Base-by-base conservation (phyloP, 2,113 vertebrate species). In the Archilochus colubris region DNA sequence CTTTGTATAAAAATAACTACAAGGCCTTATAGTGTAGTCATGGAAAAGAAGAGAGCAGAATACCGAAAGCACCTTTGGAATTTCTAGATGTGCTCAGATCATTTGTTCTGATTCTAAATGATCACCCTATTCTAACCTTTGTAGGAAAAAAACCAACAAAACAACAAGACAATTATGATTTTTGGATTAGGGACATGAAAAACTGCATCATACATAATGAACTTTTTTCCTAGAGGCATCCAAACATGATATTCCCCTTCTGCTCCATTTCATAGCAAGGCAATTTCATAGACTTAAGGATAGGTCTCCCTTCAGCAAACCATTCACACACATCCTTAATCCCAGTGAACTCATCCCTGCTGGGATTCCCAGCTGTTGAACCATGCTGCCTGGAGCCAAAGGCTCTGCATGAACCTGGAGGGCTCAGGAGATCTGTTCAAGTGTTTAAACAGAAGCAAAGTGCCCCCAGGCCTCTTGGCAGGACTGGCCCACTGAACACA, bases 151-250 rank as follows among this genome's bases (percentile, higher is more conserved):
- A 50, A 25, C 8, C 36, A 10, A 24, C 7, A 7, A 24, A 73
- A 9, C 57, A 82, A 6, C 16, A 64, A 2, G 0, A n/a, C 24
- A 81, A 21, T 33, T 33, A 20, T 0, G 2, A 38, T 24, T 18
- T 48, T 18, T 48, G 14, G 50, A 64, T 25, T n/a, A 63, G 20
- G 1, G 0, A 61, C 31, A 14, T 54, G n/a, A 57, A 69, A 48
- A 77, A 83, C 30, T 7, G 22, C 12, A 43, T 31, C 7, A 48
- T 21, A 21, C 5, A 9, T 10, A 33, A 43, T 2, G 23, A 81
- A 54, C n/a, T 19, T 66, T 70, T 51, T 30, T 24, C 33, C 51
- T 66, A 25, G 4, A 77, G 16, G 16, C 58, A 10, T 16, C 10
- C 24, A 40, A 48, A 81, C 53, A 27, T 46, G 12, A 1, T 36